A percentile compares a stretch with the other conserved stretches of the same genome.
Conservation (phyloP, 2,888 invertebrate species). For the Blastobasis lacticolella region DNA sequence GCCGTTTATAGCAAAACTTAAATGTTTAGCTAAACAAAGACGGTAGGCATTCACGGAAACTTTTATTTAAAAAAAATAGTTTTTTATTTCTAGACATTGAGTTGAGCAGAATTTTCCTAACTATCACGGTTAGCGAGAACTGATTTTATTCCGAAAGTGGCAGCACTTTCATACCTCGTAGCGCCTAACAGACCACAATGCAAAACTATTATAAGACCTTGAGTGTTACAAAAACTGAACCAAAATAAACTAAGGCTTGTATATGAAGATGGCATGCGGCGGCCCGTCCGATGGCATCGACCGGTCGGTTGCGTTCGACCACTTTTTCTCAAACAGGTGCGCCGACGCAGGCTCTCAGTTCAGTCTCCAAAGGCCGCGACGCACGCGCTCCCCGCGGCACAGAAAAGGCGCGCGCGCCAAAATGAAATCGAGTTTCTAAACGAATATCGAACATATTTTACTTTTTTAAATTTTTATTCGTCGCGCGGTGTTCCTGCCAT, state of each 20-base stretch:
- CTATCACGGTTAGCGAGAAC: too few relatives aligned
- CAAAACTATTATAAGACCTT: too few relatives aligned
- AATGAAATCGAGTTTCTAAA: slow-evolving; percentile 53
- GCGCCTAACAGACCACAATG: too few relatives aligned
- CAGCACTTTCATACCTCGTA: too few relatives aligned
- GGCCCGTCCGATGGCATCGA: slow-evolving; percentile 30
- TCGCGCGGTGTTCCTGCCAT: too few relatives aligned
- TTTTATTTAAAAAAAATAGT: too few relatives aligned
- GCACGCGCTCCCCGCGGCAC: slow-evolving; percentile 44
- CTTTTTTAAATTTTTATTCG: slow-evolving; percentile 4
- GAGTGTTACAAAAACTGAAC: background rate
- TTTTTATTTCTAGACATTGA: too few relatives aligned
- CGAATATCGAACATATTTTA: background rate
- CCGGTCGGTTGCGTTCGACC: slow-evolving; percentile 33
- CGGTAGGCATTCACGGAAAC: too few relatives aligned
- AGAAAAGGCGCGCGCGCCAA: slow-evolving; percentile 44
- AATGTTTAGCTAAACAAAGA: too few relatives aligned
- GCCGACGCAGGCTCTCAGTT: slow-evolving; percentile 31
- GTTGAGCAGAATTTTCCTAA: too few relatives aligned
- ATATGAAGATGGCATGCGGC: slow-evolving; percentile 22
- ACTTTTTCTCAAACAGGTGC: slow-evolving; percentile 45
- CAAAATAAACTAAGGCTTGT: background rate
- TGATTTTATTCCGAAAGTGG: too few relatives aligned
- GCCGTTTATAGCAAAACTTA: too few relatives aligned
- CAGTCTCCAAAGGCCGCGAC: slow-evolving; percentile 50